Base-by-base conservation (phyloP, 2,888 invertebrate genomes). In the Calameuta pallipes region DNA sequence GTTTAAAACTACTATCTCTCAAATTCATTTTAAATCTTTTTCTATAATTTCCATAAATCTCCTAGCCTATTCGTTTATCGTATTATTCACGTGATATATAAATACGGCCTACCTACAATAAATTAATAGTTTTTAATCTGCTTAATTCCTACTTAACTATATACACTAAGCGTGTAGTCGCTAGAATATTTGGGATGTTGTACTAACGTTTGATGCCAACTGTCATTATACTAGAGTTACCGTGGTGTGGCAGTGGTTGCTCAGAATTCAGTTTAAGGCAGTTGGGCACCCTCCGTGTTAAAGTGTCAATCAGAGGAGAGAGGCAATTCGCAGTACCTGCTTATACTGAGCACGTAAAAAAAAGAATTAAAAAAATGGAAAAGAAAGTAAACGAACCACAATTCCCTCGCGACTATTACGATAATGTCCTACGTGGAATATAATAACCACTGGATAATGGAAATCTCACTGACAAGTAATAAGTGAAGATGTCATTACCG, bases 71-170 rank as follows among this genome's bases (percentile, higher is more conserved):
- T 69, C 35, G n/a, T 33, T 35, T n/a, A 37, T 80, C 69, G 37
- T 74, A 56, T 73, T 73, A 41, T 37, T 73, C 74, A 15, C 69
- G 69, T 81, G 78, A 81, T 81, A 82, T 86, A 86, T 85, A 85
- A 87, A 87, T 86, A 88, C 81, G 82, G 82, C 84, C 87, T 89
- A 88, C 82, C 88, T 88, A 87, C 86, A 89, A 90, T 90, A 89
- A 90, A 89, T 89, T 87, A 89, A 87, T 87, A 88, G 85, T 84
- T 83, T 83, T 80, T 82, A 81, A 82, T 76, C 71, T 37, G 77
- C 83, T 76, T 79, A 78, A 77, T 79, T 76, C 34, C 83, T 85
- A 87, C 86, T 88, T 90, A 89, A 82, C 87, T 90, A 90, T 90
- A 78, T 91, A 90, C 90, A 91, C 84, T 90, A 89, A 81, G 79